Evolutionary conservation across 2,113 vertebrate genomes (phyloP).

Genomic region (Macaca mulatta): DNA sequence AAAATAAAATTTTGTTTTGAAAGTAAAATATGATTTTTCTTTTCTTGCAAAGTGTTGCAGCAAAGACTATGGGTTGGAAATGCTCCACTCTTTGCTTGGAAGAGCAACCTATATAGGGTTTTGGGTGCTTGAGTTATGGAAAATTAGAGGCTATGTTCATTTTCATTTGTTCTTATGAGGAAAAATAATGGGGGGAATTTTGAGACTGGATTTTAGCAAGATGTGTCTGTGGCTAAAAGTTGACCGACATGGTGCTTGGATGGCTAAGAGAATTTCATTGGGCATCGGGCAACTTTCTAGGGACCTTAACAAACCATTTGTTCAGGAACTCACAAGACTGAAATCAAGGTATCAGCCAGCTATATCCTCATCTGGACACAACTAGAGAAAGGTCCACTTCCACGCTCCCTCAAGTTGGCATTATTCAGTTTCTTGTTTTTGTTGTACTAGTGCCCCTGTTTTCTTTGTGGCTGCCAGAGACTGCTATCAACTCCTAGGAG

Average conservation of each 20-base stretch:
- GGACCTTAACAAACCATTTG: not conserved
- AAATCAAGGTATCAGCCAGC: not conserved
- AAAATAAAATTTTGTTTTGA: not conserved
- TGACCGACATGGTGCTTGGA: not conserved
- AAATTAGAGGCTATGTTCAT: not conserved
- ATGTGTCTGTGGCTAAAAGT: not conserved
- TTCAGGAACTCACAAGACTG: not conserved
- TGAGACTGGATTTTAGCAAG: not conserved
- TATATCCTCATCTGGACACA: not conserved
- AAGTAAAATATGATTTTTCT: not conserved
- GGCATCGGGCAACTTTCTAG: not conserved
- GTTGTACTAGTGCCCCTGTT: no score
- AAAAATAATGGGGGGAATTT: not conserved
- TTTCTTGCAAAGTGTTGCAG: not conserved
- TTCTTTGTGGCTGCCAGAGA: not conserved
- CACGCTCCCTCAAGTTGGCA: no score
- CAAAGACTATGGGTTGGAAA: not conserved
- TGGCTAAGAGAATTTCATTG: not conserved
- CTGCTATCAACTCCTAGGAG: not conserved
- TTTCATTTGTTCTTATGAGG: not conserved
- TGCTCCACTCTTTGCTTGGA: not conserved
- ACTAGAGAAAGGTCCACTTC: not conserved
- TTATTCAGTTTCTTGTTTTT: not conserved
- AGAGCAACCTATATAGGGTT: not conserved
- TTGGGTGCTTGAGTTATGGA: accelerated